A percentile compares a stretch with the other conserved stretches of the same genome.
These are phyloP conservation scores for Tethya wilhelma DNA, from an alignment of 37 sponge, comb jelly and placozoan species.

Conservation along the genomic window DNA sequence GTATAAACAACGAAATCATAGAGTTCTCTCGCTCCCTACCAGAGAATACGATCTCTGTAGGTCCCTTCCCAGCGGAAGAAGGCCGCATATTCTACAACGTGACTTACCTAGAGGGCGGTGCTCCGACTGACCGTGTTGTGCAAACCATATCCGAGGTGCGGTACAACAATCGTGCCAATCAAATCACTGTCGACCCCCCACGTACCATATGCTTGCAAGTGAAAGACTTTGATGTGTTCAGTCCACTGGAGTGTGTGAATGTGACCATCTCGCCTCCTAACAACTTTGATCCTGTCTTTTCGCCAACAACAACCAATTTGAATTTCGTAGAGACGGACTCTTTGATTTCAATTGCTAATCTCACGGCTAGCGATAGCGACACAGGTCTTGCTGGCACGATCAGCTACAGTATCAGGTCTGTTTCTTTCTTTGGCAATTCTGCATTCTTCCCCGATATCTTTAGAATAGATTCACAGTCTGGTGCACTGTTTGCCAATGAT, in stretches of 20 bases:
- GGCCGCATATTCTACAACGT: slow-evolving; percentile 39
- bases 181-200: slow-evolving; percentile 36
- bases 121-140: slow-evolving; percentile 9
- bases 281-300: slow-evolving; percentile 48
- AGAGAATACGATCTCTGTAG: slow-evolving; percentile 23
- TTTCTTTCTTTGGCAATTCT: neutral
- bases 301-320: neutral
- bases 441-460: slow-evolving; percentile 3
- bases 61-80: slow-evolving; percentile 30
- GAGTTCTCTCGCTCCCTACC: slow-evolving; percentile 53
- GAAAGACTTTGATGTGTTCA: slow-evolving; percentile 36
- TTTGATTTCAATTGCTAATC: slow-evolving; percentile 9
- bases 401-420: slow-evolving; percentile 36
- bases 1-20: slow-evolving; percentile 49
- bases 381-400: slow-evolving; percentile 45
- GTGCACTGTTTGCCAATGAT: slow-evolving; percentile 48
- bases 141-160: slow-evolving; percentile 43
- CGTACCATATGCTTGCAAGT: slow-evolving; percentile 58
- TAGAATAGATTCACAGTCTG: slow-evolving; percentile 37
- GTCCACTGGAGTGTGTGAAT: slow-evolving; percentile 62
- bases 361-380: slow-evolving; percentile 63
- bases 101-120: slow-evolving; percentile 42
- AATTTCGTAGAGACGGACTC: slow-evolving; percentile 23
- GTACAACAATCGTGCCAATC: slow-evolving; percentile 63
- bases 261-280: slow-evolving; percentile 69